phyloP scores from a whole-genome alignment of 1,140 invertebrate genomes.

The Lasioglossum baleicum region DNA sequence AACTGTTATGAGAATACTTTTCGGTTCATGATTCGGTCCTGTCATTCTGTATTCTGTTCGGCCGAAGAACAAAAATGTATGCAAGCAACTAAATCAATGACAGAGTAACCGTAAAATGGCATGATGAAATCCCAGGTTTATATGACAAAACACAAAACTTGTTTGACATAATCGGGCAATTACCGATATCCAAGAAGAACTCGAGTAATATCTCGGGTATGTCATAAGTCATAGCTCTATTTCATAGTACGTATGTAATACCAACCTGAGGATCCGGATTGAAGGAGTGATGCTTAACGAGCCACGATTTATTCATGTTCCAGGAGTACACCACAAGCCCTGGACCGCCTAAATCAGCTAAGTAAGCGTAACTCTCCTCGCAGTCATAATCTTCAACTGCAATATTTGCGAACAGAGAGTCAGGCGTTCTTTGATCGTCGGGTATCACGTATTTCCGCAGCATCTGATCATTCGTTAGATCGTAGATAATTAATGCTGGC shows the following conservation, averaged over 20 bases:
- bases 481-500: conserved; percentile 86
- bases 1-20: too few relatives aligned
- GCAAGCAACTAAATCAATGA: too few relatives aligned
- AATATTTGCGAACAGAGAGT: conserved; percentile 88
- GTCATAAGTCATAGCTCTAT: too few relatives aligned
- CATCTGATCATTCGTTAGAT: conserved; percentile 86
- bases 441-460: conserved; percentile 84
- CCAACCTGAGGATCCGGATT: conserved; percentile 83
- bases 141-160: too few relatives aligned
- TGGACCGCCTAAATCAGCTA: conserved; percentile 84
- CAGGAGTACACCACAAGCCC: conserved; percentile 87
- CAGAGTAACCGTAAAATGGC: too few relatives aligned
- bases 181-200: too few relatives aligned
- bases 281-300: conserved; percentile 86
- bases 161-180: too few relatives aligned
- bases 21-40: too few relatives aligned
- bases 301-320: conserved; percentile 84
- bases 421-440: conserved; percentile 82
- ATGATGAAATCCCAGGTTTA: too few relatives aligned
- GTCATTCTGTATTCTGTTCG: too few relatives aligned
- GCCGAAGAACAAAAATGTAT: too few relatives aligned
- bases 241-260: not conserved
- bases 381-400: conserved; percentile 86
- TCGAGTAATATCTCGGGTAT: too few relatives aligned
- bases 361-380: conserved; percentile 84